Evolutionary conservation across 2,113 vertebrate genomes (phyloP).

Genomic region (Aegithalos caudatus): DNA sequence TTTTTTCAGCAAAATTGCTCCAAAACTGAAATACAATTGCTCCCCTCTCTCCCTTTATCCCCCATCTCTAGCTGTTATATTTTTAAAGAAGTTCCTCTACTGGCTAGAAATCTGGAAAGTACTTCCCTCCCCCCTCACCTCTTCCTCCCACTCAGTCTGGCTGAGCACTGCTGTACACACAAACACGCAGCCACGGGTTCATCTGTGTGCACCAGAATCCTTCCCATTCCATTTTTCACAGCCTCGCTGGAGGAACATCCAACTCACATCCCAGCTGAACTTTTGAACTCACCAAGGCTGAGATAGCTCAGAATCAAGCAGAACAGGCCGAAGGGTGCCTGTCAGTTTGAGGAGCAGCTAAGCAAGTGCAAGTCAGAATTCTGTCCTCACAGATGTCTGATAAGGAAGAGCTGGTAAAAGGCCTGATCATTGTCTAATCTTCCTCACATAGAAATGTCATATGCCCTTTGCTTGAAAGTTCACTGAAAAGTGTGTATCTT

Average conservation of each 20-base stretch:
- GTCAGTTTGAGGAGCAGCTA: background rate
- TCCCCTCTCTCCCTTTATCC: background rate
- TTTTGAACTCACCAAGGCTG: background rate
- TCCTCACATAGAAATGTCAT: background rate
- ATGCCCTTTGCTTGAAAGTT: background rate
- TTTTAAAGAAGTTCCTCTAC: background rate
- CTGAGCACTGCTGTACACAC: background rate
- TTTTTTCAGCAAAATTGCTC: background rate
- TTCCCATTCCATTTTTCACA: background rate
- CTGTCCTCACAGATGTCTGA: background rate
- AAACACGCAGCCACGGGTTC: background rate
- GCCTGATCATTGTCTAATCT: background rate
- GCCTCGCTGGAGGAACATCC: background rate
- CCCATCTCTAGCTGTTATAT: background rate
- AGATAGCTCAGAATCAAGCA: background rate
- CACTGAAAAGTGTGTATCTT: background rate
- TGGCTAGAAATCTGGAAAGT: background rate
- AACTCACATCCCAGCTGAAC: constrained; percentile 12
- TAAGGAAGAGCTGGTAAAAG: background rate
- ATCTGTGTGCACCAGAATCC: background rate
- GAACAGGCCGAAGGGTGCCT: background rate
- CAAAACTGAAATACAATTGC: background rate
- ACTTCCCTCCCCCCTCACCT: background rate
- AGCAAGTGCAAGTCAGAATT: background rate
- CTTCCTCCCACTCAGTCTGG: background rate